Base-by-base conservation (phyloP, 2,797 vertebrate species). In the Myotis pilosus region DNA sequence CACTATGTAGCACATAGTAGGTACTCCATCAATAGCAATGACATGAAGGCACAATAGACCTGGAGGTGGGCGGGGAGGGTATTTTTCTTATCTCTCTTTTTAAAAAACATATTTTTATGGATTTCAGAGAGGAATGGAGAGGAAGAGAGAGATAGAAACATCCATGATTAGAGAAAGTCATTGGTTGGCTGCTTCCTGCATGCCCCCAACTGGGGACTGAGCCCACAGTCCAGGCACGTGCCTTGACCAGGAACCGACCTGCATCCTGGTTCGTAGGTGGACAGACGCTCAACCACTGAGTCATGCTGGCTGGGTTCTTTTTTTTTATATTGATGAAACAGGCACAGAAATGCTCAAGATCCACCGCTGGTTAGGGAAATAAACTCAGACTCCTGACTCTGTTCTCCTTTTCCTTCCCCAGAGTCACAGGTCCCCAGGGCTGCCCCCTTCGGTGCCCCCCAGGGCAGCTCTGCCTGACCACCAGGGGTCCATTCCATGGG, bases 31-130 rank as follows among this genome's bases (percentile, higher is more conserved):
- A 17, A 15, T 9, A 57, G 57, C 13, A 44, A 38, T n/a, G 30
- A 36, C 36, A 47, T 51, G 44, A 80, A 71, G 74, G 30, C 8
- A 28, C 8, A 17, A 8, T 8, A 19, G 36, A 19, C 13, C 47
- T 71, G 64, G 53, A 22, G n/a, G 38, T 49, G 17, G 75, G 47
- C 47, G 57, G 72, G 30, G 53, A 28, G 12, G 33, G 7, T 51
- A 16, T 86, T 89, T 89, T 55, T 81, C n/a, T 89, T 79, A 71
- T 53, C 33, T 47, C 12, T 86, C 85, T 85, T 80, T 69, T 69
- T 8, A 23, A 55, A 60, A 60, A 60, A 60, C 0, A 28, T 60
- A 60, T 60, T 60, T 60, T 28, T 60, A 60, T 60, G 15, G 57
- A 60, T 15, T 60, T 60, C 57, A 60, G 57, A 60, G 25, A 60